A percentile compares a stretch with the other conserved stretches of the same genome.
These are phyloP conservation scores for Periparus ater DNA, from an alignment of 2,797 vertebrate genomes.

Conservation along the genomic window DNA sequence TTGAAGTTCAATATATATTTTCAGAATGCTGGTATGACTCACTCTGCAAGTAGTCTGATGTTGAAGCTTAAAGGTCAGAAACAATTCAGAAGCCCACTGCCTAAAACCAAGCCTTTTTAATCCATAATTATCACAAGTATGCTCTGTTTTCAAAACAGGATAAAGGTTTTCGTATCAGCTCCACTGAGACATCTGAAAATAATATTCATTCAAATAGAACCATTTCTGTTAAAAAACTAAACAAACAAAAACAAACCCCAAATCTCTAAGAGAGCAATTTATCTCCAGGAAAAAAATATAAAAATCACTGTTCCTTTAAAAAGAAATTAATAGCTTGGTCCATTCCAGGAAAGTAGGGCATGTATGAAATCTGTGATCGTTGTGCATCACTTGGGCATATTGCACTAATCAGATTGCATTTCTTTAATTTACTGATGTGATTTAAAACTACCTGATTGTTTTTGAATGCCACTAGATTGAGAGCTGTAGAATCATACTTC, in stretches of 20 bases:
- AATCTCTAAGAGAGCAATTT: neutral
- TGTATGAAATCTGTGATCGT: neutral
- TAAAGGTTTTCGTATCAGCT: neutral
- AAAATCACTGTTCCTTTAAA: neutral
- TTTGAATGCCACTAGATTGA: neutral
- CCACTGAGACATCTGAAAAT: neutral
- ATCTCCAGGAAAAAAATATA: neutral
- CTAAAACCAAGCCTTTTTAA: constrained; percentile 4
- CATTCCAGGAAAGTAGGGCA: constrained; percentile 28
- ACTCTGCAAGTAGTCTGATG: neutral
- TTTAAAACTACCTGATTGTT: neutral
- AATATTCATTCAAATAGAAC: neutral
- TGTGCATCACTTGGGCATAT: neutral
- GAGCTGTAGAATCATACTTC: neutral
- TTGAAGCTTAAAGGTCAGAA: neutral
- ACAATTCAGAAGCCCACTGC: neutral
- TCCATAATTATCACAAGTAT: neutral
- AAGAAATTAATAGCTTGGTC: neutral
- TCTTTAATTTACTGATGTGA: constrained; percentile 17
- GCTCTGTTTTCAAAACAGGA: neutral
- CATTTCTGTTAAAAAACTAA: neutral
- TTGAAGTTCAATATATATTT: neutral
- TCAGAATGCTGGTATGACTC: neutral
- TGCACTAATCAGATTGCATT: constrained; percentile 36
- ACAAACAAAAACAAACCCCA: neutral